A percentile compares a stretch with the other conserved stretches of the same genome.
These are phyloP conservation scores for Lacerta bilineata DNA, from an alignment of 2,797 vertebrate species.

Conservation along the genomic window DNA sequence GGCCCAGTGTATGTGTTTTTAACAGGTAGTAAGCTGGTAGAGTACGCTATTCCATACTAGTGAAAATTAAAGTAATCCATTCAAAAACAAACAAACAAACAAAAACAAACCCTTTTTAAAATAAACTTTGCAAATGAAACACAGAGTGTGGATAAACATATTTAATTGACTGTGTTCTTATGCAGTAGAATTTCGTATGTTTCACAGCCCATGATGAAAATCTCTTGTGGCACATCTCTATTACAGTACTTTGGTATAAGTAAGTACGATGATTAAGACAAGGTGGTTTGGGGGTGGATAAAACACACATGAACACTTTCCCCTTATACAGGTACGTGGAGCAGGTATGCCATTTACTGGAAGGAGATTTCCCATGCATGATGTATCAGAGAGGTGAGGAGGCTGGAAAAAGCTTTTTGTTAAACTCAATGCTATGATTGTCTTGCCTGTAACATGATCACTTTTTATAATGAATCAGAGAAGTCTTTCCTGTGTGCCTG, in stretches of 20 bases:
- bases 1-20: not conserved
- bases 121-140: slow-evolving; percentile 61
- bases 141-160: slow-evolving; percentile 71
- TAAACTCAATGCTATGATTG: not conserved
- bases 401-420: not conserved
- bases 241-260: slow-evolving; percentile 75
- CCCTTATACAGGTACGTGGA: slow-evolving; percentile 33
- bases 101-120: slow-evolving; percentile 4
- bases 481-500: not conserved
- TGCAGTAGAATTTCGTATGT: slow-evolving; percentile 81
- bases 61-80: slow-evolving; percentile 38
- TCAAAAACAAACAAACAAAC: slow-evolving; percentile 21
- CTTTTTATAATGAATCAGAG: not conserved
- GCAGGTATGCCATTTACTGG: slow-evolving; percentile 67
- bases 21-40: not conserved
- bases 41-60: not conserved
- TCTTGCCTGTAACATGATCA: not conserved
- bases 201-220: slow-evolving; percentile 83
- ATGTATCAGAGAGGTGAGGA: not conserved
- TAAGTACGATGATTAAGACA: slow-evolving; percentile 76
- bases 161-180: slow-evolving; percentile 78
- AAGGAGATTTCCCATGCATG: slow-evolving; percentile 52
- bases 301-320: slow-evolving; percentile 45
- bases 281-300: slow-evolving; percentile 53
- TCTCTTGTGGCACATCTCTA: slow-evolving; percentile 64